These are phyloP conservation scores for Solenodon paradoxus DNA, from an alignment of 2,113 vertebrate species.

Conservation along the genomic window DNA sequence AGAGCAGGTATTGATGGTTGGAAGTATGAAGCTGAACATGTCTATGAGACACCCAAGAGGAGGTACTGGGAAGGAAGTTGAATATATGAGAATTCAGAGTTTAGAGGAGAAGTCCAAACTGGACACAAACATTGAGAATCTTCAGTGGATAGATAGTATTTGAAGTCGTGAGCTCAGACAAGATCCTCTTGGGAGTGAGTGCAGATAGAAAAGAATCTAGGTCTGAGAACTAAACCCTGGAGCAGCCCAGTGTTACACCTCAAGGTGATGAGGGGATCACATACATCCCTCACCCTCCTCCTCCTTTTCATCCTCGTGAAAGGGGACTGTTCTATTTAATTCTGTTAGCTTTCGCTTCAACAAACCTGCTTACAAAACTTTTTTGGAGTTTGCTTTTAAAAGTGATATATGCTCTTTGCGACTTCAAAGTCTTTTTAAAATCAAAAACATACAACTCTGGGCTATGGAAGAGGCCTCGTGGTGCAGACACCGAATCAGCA, in stretches of 20 bases:
- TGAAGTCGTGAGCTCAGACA: not conserved
- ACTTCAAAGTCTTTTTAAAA: constrained; percentile 61
- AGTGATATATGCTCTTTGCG: constrained; percentile 28
- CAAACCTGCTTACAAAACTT: constrained; percentile 52
- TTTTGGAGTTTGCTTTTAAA: constrained; percentile 57
- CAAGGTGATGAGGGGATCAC: not conserved
- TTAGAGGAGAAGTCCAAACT: not conserved
- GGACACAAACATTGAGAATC: not conserved
- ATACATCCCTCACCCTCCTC: not conserved
- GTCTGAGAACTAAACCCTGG: not conserved
- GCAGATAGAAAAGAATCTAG: not conserved
- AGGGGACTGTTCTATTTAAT: constrained; percentile 50
- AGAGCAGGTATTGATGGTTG: not conserved
- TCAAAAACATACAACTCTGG: not conserved
- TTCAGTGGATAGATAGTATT: constrained; percentile 6
- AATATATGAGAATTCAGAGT: not conserved
- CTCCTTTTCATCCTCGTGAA: constrained; percentile 2
- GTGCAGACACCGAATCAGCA: constrained; percentile 34
- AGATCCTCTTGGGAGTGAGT: not conserved
- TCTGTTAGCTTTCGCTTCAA: constrained; percentile 47
- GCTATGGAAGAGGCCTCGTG: constrained; percentile 10
- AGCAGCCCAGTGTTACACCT: not conserved
- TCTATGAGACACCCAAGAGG: not conserved
- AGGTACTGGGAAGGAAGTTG: not conserved
- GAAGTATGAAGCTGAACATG: not conserved